Conservation (phyloP, 1,140 invertebrate species). For the Tetranychus cinnabarinus region DNA sequence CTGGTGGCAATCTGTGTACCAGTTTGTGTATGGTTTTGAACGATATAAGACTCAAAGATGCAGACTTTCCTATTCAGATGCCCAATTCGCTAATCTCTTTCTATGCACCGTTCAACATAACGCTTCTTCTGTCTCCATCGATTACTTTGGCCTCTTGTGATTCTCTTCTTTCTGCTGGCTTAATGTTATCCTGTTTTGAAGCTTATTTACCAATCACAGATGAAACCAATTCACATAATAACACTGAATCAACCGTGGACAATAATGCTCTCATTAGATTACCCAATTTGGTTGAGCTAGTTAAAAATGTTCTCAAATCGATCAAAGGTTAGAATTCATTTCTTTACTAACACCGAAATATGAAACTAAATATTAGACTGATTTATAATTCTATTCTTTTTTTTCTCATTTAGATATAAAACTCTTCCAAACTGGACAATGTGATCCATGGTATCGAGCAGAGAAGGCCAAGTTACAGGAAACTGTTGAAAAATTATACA, state of each 20-base stretch:
- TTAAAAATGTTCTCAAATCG: background rate
- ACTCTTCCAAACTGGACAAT: background rate
- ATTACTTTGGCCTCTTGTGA: background rate
- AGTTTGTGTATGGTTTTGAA: conserved; percentile 38
- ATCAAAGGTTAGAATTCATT: background rate
- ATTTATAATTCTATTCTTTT: too few species aligned
- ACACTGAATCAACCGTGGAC: background rate
- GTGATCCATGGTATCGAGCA: background rate
- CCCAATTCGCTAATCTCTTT: background rate
- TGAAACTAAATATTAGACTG: too few species aligned
- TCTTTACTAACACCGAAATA: too few species aligned
- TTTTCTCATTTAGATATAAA: too few species aligned
- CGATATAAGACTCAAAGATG: background rate
- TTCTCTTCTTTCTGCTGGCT: background rate
- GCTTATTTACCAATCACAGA: background rate
- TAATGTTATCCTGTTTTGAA: background rate
- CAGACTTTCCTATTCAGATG: background rate
- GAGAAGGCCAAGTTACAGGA: background rate
- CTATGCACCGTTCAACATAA: background rate
- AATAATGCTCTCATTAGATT: background rate
- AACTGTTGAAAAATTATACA: conserved; percentile 1
- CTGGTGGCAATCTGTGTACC: conserved; percentile 72
- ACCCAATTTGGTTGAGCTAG: background rate
- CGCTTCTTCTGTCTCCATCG: background rate
- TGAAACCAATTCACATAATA: background rate